These are phyloP conservation scores for Helobdella robusta DNA, from an alignment of 2,888 invertebrate species.

Conservation along the genomic window DNA sequence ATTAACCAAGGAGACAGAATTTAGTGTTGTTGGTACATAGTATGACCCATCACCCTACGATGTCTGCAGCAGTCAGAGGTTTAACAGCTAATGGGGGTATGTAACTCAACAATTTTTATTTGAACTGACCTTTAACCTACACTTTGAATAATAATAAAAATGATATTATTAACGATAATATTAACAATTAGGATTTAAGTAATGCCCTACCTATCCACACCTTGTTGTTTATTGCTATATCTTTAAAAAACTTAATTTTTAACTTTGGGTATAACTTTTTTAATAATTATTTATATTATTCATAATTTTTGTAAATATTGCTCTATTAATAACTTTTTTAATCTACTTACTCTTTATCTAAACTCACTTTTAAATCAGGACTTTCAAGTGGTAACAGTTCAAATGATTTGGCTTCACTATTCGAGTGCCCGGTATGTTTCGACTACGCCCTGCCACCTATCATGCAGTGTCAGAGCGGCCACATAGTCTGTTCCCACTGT, in stretches of 20 bases:
- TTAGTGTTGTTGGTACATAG: neutral
- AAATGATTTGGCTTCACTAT: slow-evolving; percentile 48
- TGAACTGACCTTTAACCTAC: neutral
- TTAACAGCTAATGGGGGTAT: slow-evolving; percentile 10
- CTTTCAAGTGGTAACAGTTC: slow-evolving; percentile 18
- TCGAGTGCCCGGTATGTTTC: slow-evolving; percentile 73
- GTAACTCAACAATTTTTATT: neutral
- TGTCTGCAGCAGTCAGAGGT: slow-evolving; percentile 22
- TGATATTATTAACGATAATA: no score
- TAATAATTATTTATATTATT: neutral
- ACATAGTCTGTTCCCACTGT: slow-evolving; percentile 93
- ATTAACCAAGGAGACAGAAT: no score
- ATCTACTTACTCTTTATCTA: neutral
- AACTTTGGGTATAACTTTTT: no score
- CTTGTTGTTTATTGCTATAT: no score
- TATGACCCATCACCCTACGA: slow-evolving; percentile 23
- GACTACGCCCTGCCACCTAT: slow-evolving; percentile 98
- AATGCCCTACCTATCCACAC: no score
- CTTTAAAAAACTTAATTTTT: no score
- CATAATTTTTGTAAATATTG: neutral
- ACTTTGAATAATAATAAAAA: no score
- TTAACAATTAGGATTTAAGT: no score
- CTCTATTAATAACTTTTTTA: neutral
- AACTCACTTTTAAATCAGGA: neutral
- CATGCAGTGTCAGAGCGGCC: slow-evolving; percentile 94